Conservation (phyloP, 1,140 invertebrate genomes). For the Drosophila nannoptera region DNA sequence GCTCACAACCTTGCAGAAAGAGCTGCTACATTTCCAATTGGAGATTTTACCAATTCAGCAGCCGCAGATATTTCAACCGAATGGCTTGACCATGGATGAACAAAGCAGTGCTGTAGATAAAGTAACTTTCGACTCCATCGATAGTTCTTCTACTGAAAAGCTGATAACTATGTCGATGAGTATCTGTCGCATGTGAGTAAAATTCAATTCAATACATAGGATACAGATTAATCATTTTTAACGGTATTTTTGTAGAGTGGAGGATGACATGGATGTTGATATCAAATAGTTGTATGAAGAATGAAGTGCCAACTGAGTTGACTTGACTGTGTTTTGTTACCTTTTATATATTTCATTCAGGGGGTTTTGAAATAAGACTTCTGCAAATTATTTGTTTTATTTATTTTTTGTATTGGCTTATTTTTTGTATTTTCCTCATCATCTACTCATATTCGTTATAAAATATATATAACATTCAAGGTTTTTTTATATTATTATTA, state of each 20-base stretch:
- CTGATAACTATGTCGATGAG: conserved; percentile 35
- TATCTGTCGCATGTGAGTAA: conserved; percentile 37
- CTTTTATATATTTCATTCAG: too few relatives aligned
- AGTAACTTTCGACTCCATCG: conserved; percentile 19
- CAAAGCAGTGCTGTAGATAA: conserved; percentile 24
- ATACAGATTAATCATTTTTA: neutral
- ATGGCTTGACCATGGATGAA: conserved; percentile 23
- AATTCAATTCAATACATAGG: neutral
- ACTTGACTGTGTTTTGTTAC: neutral
- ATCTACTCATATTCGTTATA: too few relatives aligned
- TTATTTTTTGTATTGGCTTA: too few relatives aligned
- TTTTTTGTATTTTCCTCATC: too few relatives aligned
- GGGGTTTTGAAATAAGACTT: too few relatives aligned
- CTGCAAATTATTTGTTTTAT: too few relatives aligned
- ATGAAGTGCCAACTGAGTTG: neutral
- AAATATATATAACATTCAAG: too few relatives aligned
- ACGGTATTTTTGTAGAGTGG: conserved; percentile 34
- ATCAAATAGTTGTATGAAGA: neutral
- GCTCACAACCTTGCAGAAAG: neutral
- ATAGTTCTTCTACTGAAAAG: conserved; percentile 31
- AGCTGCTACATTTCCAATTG: conserved; percentile 29
- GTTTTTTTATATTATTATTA: conserved; percentile 2
- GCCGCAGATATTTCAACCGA: conserved; percentile 23
- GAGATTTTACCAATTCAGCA: conserved; percentile 1
- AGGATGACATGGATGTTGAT: conserved; percentile 40